Base-by-base conservation (phyloP, 2,888 invertebrate species). In the Tenthredo scrophulariae region DNA sequence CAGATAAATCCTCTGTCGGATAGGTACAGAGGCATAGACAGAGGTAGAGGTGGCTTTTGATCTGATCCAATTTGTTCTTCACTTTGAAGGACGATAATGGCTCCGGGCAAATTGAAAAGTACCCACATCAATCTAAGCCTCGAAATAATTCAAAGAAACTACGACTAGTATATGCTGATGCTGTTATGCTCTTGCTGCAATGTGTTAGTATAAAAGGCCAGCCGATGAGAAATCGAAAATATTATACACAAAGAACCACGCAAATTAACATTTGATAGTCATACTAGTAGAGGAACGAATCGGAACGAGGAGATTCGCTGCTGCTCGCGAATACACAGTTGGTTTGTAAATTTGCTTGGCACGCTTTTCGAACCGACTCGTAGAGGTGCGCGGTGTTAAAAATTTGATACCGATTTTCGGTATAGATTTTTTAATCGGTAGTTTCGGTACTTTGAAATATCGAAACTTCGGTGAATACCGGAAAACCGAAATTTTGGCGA, bases 61-160 rank as follows among this genome's bases (percentile, higher is more conserved):
- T 58, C n/a, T 37, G 79, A 79, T 79, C 62, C 40, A 80, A 80
- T 80, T 80, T 80, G 80, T 80, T 62, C 58, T 40, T 80, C 15
- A 80, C 15, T 80, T 80, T 58, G 2, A 22, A 58, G 26, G n/a
- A 43, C 74, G 74, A 10, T 74, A 33, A 70, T 70, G 40, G 70
- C 70, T 70, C n/a, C 9, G n/a, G 70, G 70, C 74, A 74, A 74
- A 74, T 74, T 74, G 74, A 74, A 74, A 74, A 74, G 43, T 40
- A 43, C 13, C 29, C 13, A 29, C 43, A 74, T 74, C 43, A 74
- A 74, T 74, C 43, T 74, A 74, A 70, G 65, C 26, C 26, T 15
- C 10, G 15, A 65, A 65, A 65, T n/a, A 72, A 40, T n/a, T 72
- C 72, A 40, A 10, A 40, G 40, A 74, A 18, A 43, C 18, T 4